A percentile compares a stretch with the other conserved stretches of the same genome.
Evolutionary conservation across 2,888 invertebrate species (phyloP).

Genomic region (Quadroppia sp.): DNA sequence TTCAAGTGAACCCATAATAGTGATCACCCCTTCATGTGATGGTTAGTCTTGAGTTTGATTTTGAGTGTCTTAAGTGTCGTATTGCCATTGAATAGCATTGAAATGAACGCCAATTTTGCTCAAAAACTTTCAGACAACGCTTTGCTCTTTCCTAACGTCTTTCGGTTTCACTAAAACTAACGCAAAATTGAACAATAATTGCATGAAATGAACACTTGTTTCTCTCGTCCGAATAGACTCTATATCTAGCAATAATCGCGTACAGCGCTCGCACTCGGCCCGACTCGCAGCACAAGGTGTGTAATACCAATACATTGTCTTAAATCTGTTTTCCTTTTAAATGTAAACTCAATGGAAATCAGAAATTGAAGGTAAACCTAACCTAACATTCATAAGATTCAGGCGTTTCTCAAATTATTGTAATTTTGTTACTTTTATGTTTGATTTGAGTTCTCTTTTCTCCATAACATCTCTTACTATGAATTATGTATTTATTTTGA

Average conservation of each 20-base stretch:
- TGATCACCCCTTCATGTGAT: conserved; percentile 38
- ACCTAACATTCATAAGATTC: not conserved
- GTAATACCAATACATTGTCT: conserved; percentile 36
- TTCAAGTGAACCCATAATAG: conserved; percentile 36
- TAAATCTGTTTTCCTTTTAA: conserved; percentile 34
- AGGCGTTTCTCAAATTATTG: conserved; percentile 7
- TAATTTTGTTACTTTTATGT: not conserved
- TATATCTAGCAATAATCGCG: conserved; percentile 47
- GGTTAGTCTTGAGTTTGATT: conserved; percentile 36
- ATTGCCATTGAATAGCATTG: not conserved
- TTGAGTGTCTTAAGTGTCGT: not conserved
- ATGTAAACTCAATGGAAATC: not conserved
- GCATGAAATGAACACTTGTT: conserved; percentile 43
- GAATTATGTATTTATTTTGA: conserved; percentile 19
- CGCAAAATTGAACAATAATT: not conserved
- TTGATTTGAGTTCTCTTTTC: not conserved
- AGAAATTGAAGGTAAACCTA: conserved; percentile 42
- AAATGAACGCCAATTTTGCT: not conserved
- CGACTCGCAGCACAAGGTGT: conserved; percentile 54
- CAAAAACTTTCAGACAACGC: not conserved
- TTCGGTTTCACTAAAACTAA: conserved; percentile 20
- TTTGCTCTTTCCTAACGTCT: conserved; percentile 19
- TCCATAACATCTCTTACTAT: not conserved
- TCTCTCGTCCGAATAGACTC: conserved; percentile 14
- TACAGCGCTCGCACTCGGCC: conserved; percentile 54